A percentile compares a stretch with the other conserved stretches of the same genome.
Conservation (phyloP, 2,113 vertebrate genomes). For the Theristicus caerulescens region DNA sequence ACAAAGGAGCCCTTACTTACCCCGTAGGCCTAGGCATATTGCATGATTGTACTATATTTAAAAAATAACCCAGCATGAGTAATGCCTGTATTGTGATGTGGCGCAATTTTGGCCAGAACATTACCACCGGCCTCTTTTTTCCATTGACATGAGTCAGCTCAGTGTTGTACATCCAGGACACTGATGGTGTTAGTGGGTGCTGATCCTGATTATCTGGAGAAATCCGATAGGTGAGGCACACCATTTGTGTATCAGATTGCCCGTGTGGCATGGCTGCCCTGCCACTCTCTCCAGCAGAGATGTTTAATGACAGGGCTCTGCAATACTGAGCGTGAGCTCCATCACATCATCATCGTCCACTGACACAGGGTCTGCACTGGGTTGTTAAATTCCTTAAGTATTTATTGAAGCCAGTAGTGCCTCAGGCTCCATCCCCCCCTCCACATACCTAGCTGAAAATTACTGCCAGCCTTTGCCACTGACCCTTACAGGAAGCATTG, state of each 20-base stretch:
- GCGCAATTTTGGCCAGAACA: not conserved
- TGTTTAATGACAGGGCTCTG: not conserved
- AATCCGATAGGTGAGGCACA: not conserved
- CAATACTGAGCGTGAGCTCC: not conserved
- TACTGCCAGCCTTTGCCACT: slow-evolving; percentile 64
- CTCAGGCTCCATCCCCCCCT: slow-evolving; percentile 45
- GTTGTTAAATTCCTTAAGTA: slow-evolving; percentile 53
- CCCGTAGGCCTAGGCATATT: not conserved
- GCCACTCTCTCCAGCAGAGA: not conserved
- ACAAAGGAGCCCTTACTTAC: not conserved
- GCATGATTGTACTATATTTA: not conserved
- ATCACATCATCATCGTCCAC: slow-evolving; percentile 16
- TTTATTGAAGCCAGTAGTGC: slow-evolving; percentile 66
- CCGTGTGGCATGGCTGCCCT: not conserved
- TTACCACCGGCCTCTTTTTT: slow-evolving; percentile 8
- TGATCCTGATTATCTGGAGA: not conserved
- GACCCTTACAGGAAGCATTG: slow-evolving; percentile 59
- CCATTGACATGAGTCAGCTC: slow-evolving; percentile 31
- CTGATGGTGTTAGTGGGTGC: not conserved
- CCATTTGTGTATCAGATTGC: not conserved
- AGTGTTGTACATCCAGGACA: not conserved
- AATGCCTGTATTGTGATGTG: slow-evolving; percentile 22
- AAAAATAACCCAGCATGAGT: slow-evolving; percentile 40
- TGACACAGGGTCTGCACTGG: not conserved
- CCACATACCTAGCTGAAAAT: slow-evolving; percentile 63